phyloP scores from a whole-genome alignment of 2,888 invertebrate genomes.

The Belgica antarctica region DNA sequence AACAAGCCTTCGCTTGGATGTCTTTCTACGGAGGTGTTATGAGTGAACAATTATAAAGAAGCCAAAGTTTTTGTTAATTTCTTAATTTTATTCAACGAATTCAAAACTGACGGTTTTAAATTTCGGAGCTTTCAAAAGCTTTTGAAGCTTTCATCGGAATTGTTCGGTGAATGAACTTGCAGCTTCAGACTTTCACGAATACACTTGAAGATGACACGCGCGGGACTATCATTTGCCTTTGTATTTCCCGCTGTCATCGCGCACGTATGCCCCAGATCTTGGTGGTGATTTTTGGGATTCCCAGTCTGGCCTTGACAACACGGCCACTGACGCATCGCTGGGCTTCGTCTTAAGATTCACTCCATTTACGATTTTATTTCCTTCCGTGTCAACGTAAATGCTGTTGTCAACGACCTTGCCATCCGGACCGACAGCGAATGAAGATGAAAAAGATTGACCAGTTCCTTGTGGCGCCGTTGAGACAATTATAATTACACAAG shows the following conservation, averaged over 20 bases:
- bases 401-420: not conserved
- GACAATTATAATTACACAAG: too few species aligned
- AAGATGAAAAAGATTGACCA: not conserved
- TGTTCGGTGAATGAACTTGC: too few species aligned
- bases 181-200: too few species aligned
- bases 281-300: not conserved
- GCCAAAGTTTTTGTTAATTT: too few species aligned
- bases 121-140: too few species aligned
- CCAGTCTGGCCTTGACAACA: not conserved
- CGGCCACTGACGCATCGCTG: not conserved
- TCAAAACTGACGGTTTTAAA: too few species aligned
- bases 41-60: too few species aligned
- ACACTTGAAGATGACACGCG: too few species aligned
- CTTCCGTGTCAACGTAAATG: not conserved
- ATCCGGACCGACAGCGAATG: not conserved
- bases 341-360: not conserved
- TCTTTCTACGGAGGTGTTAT: too few species aligned
- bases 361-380: not conserved
- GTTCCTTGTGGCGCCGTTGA: not conserved
- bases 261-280: slow-evolving; percentile 14
- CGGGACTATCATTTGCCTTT: not conserved
- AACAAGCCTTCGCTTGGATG: too few species aligned
- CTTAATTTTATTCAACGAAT: too few species aligned
- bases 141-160: too few species aligned
- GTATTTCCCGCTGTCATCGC: not conserved